These are phyloP conservation scores for Herpailurus yagouaroundi DNA, from an alignment of 2,113 vertebrate species.

Conservation along the genomic window DNA sequence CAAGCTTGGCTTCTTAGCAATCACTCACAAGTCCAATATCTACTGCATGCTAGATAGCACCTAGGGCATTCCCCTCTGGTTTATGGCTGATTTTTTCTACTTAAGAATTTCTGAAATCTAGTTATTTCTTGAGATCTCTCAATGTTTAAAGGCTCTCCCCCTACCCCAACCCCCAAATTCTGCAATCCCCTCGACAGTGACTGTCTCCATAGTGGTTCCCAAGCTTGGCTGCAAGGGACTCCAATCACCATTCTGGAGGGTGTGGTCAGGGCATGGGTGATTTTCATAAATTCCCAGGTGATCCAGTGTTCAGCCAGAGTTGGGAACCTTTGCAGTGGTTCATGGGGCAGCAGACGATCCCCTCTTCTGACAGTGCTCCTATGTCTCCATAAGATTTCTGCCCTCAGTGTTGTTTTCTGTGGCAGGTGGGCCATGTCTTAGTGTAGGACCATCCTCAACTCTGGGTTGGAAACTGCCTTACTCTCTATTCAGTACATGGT, in stretches of 20 bases:
- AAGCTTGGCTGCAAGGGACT: neutral
- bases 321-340: neutral
- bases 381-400: neutral
- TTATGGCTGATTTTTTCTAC: neutral
- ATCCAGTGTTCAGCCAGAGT: neutral
- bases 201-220: neutral
- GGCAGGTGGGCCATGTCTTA: neutral
- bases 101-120: neutral
- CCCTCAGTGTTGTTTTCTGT: neutral
- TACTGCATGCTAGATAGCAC: no score
- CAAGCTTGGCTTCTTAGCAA: neutral
- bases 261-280: neutral
- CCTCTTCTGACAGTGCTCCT: neutral
- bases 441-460: neutral
- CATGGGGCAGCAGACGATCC: accelerated
- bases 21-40: neutral
- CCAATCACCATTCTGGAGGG: neutral
- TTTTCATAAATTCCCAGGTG: neutral
- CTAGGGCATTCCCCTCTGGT: neutral
- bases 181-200: neutral
- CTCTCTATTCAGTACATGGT: neutral
- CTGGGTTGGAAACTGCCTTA: neutral
- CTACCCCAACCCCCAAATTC: neutral
- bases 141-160: neutral
- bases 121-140: neutral